Percentiles rank a stretch among this genome's conserved stretches.
phyloP scores from a whole-genome alignment of 2,797 vertebrate species.

The Natrix natrix region DNA sequence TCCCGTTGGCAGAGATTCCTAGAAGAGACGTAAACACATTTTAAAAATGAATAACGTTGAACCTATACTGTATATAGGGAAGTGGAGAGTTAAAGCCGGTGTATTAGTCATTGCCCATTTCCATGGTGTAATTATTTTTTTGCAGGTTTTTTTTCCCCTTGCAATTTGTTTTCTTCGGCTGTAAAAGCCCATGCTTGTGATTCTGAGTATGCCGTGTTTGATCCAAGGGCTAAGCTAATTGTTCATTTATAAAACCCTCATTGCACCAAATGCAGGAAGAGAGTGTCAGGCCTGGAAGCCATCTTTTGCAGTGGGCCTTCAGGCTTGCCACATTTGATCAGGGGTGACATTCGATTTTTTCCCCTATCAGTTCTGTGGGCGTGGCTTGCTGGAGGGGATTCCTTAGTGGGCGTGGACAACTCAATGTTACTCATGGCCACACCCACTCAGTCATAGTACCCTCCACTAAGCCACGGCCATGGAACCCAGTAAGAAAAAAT shows the following conservation, averaged over 20 bases:
- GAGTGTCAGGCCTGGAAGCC: too few relatives aligned
- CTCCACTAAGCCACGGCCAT: too few relatives aligned
- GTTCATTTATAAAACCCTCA: background rate
- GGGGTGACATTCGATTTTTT: too few relatives aligned
- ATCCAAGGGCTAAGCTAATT: background rate
- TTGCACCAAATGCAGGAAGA: background rate
- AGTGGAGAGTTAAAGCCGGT: background rate
- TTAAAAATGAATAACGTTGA: background rate
- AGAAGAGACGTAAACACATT: background rate
- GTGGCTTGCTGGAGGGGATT: too few relatives aligned
- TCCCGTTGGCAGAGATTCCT: background rate
- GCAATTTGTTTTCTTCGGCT: background rate
- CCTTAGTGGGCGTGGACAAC: too few relatives aligned
- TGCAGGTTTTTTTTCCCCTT: background rate
- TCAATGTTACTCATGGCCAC: too few relatives aligned
- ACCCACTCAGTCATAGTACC: too few relatives aligned
- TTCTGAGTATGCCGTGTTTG: too few relatives aligned
- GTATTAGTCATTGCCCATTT: background rate
- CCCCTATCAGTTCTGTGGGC: too few relatives aligned
- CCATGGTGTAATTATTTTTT: background rate
- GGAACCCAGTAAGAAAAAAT: too few relatives aligned
- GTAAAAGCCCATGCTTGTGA: background rate
- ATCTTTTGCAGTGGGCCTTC: too few relatives aligned
- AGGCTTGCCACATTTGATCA: too few relatives aligned
- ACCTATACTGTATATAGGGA: background rate